Evolutionary conservation across 1,140 invertebrate species (phyloP).

Genomic region (Homarus americanus): DNA sequence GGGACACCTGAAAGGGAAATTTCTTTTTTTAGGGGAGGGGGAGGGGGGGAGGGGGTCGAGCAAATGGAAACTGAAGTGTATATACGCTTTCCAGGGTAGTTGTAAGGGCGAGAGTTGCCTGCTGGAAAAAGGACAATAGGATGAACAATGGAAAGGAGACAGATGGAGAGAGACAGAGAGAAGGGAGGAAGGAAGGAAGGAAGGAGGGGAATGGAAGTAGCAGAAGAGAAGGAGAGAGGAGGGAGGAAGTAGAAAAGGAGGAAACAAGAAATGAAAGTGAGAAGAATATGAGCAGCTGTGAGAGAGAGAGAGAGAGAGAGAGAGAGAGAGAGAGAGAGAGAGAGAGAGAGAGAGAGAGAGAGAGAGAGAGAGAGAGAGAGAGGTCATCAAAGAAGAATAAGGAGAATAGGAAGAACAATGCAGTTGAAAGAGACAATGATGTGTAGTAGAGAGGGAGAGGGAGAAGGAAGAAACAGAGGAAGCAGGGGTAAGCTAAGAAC

Average conservation of each 20-base stretch:
- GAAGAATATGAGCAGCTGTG: too few species aligned
- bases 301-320: not conserved
- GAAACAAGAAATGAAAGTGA: too few species aligned
- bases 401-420: not conserved
- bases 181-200: not conserved
- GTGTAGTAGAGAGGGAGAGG: too few species aligned
- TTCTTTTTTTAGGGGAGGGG: too few species aligned
- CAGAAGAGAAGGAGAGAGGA: too few species aligned
- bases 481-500: too few species aligned
- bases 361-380: not conserved
- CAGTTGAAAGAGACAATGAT: too few species aligned
- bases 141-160: not conserved
- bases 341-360: not conserved
- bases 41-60: too few species aligned
- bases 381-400: not conserved
- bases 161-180: not conserved
- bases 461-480: too few species aligned
- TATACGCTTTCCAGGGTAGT: not conserved
- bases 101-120: not conserved
- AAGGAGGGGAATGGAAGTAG: not conserved
- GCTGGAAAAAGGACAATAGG: constrained; percentile 4
- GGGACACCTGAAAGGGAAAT: too few species aligned
- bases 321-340: not conserved
- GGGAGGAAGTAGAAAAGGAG: not conserved
- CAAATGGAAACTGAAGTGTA: not conserved